phyloP scores from a whole-genome alignment of 2,113 vertebrate species.

The Seriola rivoliana region DNA sequence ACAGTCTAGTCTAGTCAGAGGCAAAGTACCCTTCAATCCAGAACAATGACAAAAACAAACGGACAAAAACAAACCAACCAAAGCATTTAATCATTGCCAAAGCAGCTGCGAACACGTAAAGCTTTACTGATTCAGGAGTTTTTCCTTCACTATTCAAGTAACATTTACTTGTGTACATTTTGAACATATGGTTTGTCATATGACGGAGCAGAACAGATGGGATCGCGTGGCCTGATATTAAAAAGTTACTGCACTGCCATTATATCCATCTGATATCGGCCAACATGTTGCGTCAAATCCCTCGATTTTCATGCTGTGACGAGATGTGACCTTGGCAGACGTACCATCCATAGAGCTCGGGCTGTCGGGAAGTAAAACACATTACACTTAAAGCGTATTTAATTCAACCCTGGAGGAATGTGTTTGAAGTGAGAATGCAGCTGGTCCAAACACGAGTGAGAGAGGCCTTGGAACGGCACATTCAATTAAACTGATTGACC shows the following conservation, averaged over 20 bases:
- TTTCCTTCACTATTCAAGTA: background rate
- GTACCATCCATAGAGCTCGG: background rate
- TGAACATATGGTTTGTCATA: background rate
- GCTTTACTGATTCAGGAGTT: background rate
- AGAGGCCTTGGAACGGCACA: slow-evolving; percentile 18
- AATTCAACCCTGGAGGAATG: slow-evolving; percentile 26
- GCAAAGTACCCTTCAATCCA: background rate
- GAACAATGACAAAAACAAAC: slow-evolving; percentile 2
- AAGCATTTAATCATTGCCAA: background rate
- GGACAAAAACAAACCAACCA: background rate
- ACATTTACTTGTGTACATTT: background rate
- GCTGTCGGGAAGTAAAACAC: slow-evolving; percentile 32
- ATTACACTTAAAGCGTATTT: slow-evolving; percentile 35
- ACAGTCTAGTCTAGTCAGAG: background rate
- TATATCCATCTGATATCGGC: background rate
- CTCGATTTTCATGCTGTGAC: background rate
- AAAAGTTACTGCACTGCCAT: background rate
- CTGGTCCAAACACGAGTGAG: slow-evolving; percentile 8
- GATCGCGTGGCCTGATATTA: background rate
- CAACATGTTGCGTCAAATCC: background rate
- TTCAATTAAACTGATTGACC: slow-evolving; percentile 45
- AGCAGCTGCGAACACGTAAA: background rate
- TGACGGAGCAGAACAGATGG: background rate
- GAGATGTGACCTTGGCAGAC: slow-evolving; percentile 21
- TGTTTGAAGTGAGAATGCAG: slow-evolving; percentile 39